Evolutionary conservation across 2,888 invertebrate species (phyloP).

Genomic region (Prosopocoilus inquinatus): DNA sequence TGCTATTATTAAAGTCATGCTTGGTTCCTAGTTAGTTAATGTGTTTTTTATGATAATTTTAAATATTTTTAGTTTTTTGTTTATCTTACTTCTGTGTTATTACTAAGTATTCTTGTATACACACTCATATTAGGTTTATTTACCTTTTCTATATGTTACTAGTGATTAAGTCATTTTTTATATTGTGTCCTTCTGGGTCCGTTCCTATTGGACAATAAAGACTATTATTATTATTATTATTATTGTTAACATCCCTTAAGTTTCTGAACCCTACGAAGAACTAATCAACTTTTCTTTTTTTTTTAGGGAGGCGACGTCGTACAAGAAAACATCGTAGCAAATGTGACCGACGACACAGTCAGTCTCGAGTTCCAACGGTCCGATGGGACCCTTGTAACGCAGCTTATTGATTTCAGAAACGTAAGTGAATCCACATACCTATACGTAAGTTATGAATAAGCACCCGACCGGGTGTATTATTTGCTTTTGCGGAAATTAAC

Average conservation of each 20-base stretch:
- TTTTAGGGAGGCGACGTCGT: constrained; percentile 89
- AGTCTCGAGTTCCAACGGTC: constrained; percentile 85
- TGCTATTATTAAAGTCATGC: too few relatives aligned
- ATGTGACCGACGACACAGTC: constrained; percentile 87
- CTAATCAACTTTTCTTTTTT: constrained; percentile 31
- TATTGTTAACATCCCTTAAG: neutral
- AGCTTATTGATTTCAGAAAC: constrained; percentile 91
- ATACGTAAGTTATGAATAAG: neutral
- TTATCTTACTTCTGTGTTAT: too few relatives aligned
- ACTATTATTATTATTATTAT: too few relatives aligned
- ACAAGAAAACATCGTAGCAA: constrained; percentile 88
- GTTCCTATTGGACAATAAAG: too few relatives aligned
- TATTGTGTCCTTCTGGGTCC: too few relatives aligned
- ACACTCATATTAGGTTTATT: too few relatives aligned
- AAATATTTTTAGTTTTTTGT: too few relatives aligned
- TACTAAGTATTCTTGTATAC: too few relatives aligned
- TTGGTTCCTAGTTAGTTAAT: too few relatives aligned
- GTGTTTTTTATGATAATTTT: too few relatives aligned
- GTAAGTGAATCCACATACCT: constrained; percentile 58
- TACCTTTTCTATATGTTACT: too few relatives aligned
- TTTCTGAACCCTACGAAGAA: neutral
- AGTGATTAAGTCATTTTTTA: too few relatives aligned
- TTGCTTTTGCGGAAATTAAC: neutral
- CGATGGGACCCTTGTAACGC: constrained; percentile 88
- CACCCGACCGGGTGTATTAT: neutral